These are phyloP conservation scores for Apocheima hispidaria DNA, from an alignment of 2,888 invertebrate species.

Conservation along the genomic window DNA sequence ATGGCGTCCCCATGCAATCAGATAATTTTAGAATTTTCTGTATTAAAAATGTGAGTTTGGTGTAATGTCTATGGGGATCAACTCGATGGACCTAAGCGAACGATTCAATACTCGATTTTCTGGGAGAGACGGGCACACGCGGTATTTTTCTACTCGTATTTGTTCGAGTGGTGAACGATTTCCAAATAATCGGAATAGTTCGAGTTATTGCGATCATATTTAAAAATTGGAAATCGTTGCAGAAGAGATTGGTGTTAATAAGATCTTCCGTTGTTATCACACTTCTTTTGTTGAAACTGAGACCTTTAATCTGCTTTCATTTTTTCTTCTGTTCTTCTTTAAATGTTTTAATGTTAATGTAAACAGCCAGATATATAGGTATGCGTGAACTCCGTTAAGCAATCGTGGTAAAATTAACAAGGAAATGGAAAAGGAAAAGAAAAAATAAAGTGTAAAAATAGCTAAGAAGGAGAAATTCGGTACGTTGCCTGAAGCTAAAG, in stretches of 20 bases:
- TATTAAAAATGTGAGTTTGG: background rate
- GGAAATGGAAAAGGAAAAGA: too few species aligned
- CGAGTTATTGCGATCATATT: conserved; percentile 11
- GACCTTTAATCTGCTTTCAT: too few species aligned
- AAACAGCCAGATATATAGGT: too few species aligned
- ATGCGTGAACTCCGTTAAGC: too few species aligned
- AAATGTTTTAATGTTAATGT: too few species aligned
- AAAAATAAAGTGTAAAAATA: too few species aligned
- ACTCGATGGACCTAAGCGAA: conserved; percentile 49
- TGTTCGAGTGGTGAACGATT: conserved; percentile 14
- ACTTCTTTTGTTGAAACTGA: too few species aligned
- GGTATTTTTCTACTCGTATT: conserved; percentile 50
- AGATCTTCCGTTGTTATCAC: background rate
- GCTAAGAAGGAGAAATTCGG: too few species aligned
- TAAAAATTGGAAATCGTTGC: background rate
- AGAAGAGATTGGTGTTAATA: background rate
- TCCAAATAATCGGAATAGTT: conserved; percentile 24
- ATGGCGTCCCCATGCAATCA: too few species aligned
- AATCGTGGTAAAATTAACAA: too few species aligned
- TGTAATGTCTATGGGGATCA: background rate
- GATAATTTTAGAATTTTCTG: background rate
- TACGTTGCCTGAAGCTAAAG: too few species aligned
- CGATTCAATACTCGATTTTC: conserved; percentile 56
- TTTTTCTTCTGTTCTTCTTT: too few species aligned
- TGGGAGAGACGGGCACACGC: conserved; percentile 34